Base-by-base conservation (phyloP, 53 echinoderm and acorn worm species). In the Antedon mediterranea region DNA sequence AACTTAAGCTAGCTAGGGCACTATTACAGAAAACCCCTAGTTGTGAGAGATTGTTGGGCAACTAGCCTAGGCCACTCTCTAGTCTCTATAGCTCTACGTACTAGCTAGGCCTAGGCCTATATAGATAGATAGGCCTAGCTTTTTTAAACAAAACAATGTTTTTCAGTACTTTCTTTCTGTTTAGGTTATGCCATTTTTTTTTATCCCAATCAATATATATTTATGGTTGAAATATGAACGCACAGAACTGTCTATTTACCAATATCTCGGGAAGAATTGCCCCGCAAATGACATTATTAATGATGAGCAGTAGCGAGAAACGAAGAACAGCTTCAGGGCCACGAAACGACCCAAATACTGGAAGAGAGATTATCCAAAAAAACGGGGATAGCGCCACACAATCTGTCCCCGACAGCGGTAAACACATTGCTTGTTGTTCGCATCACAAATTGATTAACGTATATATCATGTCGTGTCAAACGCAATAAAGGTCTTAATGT, bases 311-410 rank as follows among this genome's bases (percentile, higher is more conserved):
- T 23, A 94, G 75, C 0, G 95, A 91, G 30, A 91, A 78, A 4
- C 95, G 89, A 28, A 94, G 87, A 26, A 92, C 91, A 28, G 89
- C 79, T 77, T 91, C 91, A 14, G 95, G 95, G 34, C 95, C 95
- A 78, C 85, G 89, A 78, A 94, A 83, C 13, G 94, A 84, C 28
- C 84, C 94, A 81, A 90, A 86, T n/a, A 94, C 74, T 28, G 95
- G 95, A 89, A 94, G 89, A 4, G 87, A 73, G 18, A 92, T 78
- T 18, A 94, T 76, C 87, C 87, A 87, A 27, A 85, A n/a, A 20
- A 91, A 78, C 9, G 91, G 89, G 28, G 91, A 30, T 30, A 88
- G 42, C 2, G 84, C 72, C 18, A 81, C 41, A 88, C 88, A 88
- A 42, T 77, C 88, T 29, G 43, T 72, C 28, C 32, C 32, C 32